phyloP scores from a whole-genome alignment of 2,888 invertebrate genomes.

The Ophonus ardosiacus region DNA sequence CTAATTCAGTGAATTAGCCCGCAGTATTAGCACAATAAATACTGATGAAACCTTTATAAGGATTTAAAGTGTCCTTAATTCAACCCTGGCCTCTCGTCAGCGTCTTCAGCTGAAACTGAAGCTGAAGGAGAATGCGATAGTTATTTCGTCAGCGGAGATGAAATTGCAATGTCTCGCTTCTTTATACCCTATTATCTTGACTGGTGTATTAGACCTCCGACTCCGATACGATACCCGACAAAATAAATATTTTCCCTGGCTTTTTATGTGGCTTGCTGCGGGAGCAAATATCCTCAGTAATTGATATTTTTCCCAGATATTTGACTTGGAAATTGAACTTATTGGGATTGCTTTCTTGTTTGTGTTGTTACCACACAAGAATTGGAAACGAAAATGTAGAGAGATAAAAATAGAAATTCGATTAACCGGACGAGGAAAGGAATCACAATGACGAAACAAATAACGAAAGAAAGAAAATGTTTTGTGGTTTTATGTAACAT shows the following conservation, averaged over 20 bases:
- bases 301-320: slow-evolving; percentile 29
- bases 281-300: slow-evolving; percentile 10
- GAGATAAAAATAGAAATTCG: neutral
- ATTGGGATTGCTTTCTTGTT: slow-evolving; percentile 10
- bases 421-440: neutral
- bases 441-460: neutral
- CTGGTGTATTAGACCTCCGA: slow-evolving; percentile 20
- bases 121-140: slow-evolving; percentile 11
- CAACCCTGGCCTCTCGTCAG: neutral
- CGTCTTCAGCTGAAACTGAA: neutral
- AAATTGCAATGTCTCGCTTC: slow-evolving; percentile 39
- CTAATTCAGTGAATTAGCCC: neutral
- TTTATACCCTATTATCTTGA: slow-evolving; percentile 41
- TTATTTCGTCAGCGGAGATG: slow-evolving; percentile 39
- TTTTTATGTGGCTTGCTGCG: slow-evolving; percentile 19
- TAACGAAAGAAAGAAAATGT: neutral
- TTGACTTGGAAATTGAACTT: slow-evolving; percentile 37
- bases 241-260: slow-evolving; percentile 29
- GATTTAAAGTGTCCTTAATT: neutral
- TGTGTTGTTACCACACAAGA: neutral
- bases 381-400: neutral
- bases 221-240: neutral
- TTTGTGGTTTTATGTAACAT: neutral
- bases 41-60: neutral
- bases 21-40: neutral